Evolutionary conservation across 2,888 invertebrate species (phyloP), one percentile per base, ranked within the genome.

Genomic region (Furcula furcula): DNA sequence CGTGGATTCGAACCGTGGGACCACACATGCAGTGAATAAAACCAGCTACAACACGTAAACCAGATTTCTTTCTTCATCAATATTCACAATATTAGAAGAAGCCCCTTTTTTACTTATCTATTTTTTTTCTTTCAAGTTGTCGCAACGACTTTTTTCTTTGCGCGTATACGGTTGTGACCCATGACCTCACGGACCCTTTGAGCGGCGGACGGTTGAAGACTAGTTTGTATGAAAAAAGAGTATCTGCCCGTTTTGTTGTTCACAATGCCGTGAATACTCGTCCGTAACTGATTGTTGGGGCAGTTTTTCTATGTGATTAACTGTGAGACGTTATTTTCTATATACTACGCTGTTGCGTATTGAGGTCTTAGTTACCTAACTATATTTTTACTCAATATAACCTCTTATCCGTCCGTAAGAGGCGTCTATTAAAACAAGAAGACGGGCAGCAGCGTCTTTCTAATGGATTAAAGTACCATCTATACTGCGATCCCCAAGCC

Each of bases 51-150:
- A 56, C 64, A 67, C 70, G 39, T 77, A 79, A 87, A 88, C 88
- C 82, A 78, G 88, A 86, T 86, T 82, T 57, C 71, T 76, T 87
- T 86, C 86, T 86, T 84, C 85, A 88, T 88, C 87, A 87, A 88
- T 88, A 88, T 88, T 87, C 88, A 88, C 87, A 83, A 88, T 88
- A 87, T 85, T 76, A 77, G 74, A 70, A 65, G 84, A 79, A 81
- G 82, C 81, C 85, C 86, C 85, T 80, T 81, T 85, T 86, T 85
- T 79, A 65, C 60, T 54, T 53, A 58, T 52, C 61, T 61, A n/a
- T n/a, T n/a, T 68, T 76, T 80, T 81, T 78, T 72, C 46, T 67
- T 58, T 71, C 60, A 66, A 65, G 70, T 68, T 73, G 69, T 69
- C 56, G 74, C 81, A 88, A 86, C 87, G 87, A 76, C 82, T 81